Conservation (phyloP, 2,888 invertebrate genomes). For the Druceiella hillmani region DNA sequence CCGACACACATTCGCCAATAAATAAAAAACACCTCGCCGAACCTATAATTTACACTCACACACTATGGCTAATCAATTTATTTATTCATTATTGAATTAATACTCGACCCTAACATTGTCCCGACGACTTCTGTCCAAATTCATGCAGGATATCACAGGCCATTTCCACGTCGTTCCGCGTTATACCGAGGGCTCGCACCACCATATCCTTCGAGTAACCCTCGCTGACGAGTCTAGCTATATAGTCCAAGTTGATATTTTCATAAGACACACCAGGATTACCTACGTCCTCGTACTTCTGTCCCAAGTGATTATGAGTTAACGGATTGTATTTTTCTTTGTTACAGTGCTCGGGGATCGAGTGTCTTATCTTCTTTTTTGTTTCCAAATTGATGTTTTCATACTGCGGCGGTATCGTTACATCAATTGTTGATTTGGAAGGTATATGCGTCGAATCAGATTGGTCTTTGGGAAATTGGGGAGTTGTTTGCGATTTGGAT, state of each 20-base stretch:
- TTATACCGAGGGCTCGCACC: slow-evolving; percentile 85
- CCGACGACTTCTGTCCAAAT: slow-evolving; percentile 65
- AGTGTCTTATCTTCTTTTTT: no score
- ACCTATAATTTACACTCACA: no score
- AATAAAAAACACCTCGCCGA: no score
- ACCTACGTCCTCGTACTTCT: slow-evolving; percentile 37
- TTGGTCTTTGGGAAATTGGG: slow-evolving; percentile 56
- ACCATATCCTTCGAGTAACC: slow-evolving; percentile 90
- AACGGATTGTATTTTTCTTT: slow-evolving; percentile 48
- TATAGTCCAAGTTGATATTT: slow-evolving; percentile 87
- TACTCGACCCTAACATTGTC: no score
- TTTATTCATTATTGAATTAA: no score
- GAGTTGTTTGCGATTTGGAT: slow-evolving; percentile 54
- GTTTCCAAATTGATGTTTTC: no score
- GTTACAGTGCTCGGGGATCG: no score
- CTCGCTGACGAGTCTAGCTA: slow-evolving; percentile 80
- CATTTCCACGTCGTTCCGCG: slow-evolving; percentile 92
- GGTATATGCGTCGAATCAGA: no score
- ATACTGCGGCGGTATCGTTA: no score
- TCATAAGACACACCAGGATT: slow-evolving; percentile 63
- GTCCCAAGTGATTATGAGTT: slow-evolving; percentile 47
- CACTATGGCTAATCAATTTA: no score
- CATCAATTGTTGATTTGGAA: no score
- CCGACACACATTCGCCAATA: no score
- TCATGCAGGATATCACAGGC: slow-evolving; percentile 91